Evolutionary conservation across 2,888 invertebrate species (phyloP).

Genomic region (Meiosimyza platycephala): DNA sequence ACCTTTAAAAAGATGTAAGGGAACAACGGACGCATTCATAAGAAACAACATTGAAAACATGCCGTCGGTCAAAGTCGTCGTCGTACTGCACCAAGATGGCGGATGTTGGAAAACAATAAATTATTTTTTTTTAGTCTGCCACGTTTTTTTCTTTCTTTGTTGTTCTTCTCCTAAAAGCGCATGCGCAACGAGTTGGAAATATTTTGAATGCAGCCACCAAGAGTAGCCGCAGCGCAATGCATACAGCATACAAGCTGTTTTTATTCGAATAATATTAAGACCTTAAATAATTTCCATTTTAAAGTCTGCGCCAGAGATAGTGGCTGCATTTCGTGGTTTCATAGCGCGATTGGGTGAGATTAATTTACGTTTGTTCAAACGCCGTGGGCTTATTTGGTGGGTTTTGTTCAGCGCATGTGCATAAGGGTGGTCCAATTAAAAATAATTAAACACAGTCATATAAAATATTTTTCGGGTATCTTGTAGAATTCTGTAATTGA

Average conservation of each 20-base stretch:
- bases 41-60: not conserved
- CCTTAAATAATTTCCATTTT: constrained; percentile 15
- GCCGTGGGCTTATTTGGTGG: too few relatives aligned
- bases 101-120: constrained; percentile 23
- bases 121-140: constrained; percentile 14
- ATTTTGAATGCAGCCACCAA: constrained; percentile 18
- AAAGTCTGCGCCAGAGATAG: not conserved
- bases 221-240: not conserved
- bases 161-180: constrained; percentile 8
- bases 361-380: not conserved
- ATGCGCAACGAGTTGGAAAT: constrained; percentile 28
- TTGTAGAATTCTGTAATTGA: too few relatives aligned
- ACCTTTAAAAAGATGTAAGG: not conserved
- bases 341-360: constrained; percentile 4
- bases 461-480: too few relatives aligned
- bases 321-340: not conserved
- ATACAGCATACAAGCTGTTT: not conserved
- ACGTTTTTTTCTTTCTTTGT: constrained; percentile 5
- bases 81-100: constrained; percentile 27
- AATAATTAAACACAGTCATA: too few relatives aligned
- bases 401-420: too few relatives aligned
- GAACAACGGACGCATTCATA: not conserved
- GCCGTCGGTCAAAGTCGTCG: not conserved
- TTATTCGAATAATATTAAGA: not conserved
- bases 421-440: too few relatives aligned